Percentiles rank a stretch among this genome's conserved stretches.
Evolutionary conservation across 2,888 invertebrate species (phyloP).

Genomic region (Drosophila dives): DNA sequence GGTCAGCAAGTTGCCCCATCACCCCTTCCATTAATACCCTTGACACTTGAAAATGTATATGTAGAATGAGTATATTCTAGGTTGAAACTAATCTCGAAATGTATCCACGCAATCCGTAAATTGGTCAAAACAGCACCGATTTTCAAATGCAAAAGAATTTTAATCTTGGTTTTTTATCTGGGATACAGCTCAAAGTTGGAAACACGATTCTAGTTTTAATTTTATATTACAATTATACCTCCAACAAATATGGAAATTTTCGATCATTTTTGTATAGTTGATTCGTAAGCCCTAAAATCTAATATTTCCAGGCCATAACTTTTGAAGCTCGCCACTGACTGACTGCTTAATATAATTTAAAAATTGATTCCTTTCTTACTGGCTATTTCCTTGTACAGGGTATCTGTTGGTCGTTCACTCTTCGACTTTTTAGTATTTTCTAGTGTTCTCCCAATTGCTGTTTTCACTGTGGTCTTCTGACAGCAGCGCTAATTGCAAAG

Average conservation of each 20-base stretch:
- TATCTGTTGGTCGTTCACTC: neutral
- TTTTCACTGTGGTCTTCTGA: slow-evolving; percentile 34
- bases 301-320: neutral
- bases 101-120: neutral
- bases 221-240: too few relatives aligned
- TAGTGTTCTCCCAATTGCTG: neutral
- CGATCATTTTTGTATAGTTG: too few relatives aligned
- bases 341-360: neutral
- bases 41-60: neutral
- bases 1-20: slow-evolving; percentile 14
- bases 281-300: neutral
- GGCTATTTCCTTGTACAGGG: neutral
- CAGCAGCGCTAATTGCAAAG: slow-evolving; percentile 73
- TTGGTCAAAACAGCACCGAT: neutral
- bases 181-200: neutral
- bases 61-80: neutral
- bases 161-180: neutral
- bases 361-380: neutral
- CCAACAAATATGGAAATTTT: too few relatives aligned
- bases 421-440: neutral
- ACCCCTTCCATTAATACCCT: neutral
- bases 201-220: neutral
- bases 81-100: neutral
- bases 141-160: neutral
- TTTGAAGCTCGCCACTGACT: neutral